Percentiles rank a stretch among this genome's conserved stretches.
These are phyloP conservation scores for Ceuthmochares aereus DNA, from an alignment of 2,113 vertebrate species.

Conservation along the genomic window DNA sequence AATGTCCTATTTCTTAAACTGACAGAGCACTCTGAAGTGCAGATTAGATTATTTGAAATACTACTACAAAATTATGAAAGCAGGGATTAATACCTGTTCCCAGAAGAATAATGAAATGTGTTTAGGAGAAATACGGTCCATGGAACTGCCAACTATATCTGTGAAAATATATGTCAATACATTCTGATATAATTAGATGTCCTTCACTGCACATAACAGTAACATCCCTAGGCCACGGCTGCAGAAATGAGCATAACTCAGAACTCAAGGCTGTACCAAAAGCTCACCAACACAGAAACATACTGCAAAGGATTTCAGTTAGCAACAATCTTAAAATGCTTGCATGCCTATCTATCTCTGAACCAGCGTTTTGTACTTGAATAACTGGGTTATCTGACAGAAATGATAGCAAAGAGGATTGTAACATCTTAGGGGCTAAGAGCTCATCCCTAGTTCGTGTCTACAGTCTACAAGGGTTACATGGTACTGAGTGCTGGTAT, in stretches of 20 bases:
- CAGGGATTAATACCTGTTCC: not conserved
- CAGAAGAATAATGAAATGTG: not conserved
- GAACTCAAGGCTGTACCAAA: constrained; percentile 3
- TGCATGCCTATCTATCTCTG: constrained; percentile 4
- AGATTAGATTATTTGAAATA: not conserved
- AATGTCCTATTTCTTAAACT: not conserved
- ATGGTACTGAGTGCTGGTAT: not conserved
- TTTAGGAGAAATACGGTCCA: not conserved
- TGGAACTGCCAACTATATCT: not conserved
- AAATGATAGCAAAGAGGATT: not conserved
- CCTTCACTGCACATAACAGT: not conserved
- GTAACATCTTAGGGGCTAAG: not conserved
- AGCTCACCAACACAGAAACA: constrained; percentile 3
- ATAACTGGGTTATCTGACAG: not conserved
- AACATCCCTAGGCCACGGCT: not conserved
- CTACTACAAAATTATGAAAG: not conserved
- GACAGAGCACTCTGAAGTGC: not conserved
- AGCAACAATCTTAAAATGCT: constrained; percentile 23
- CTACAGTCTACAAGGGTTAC: not conserved
- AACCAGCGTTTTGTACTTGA: not conserved
- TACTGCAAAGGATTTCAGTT: constrained; percentile 19
- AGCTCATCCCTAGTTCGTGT: not conserved
- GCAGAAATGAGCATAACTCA: not conserved
- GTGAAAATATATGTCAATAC: not conserved
- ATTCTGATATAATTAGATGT: not conserved